A percentile compares a stretch with the other conserved stretches of the same genome.
phyloP scores from a whole-genome alignment of 2,797 vertebrate species.

The Anguilla anguilla region DNA sequence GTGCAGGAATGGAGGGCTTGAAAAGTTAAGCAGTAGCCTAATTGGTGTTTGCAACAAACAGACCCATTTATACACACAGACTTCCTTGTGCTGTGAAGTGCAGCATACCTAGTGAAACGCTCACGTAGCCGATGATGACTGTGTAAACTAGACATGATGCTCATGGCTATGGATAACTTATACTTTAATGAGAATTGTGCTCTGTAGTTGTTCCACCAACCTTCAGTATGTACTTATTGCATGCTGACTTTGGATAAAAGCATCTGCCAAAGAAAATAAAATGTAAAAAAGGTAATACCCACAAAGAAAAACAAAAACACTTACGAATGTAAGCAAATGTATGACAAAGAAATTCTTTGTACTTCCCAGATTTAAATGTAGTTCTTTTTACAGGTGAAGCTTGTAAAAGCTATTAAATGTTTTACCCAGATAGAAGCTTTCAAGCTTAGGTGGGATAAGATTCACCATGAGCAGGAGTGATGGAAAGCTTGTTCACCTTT shows the following conservation, averaged over 20 bases:
- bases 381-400: background rate
- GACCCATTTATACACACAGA: background rate
- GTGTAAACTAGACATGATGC: too few species aligned
- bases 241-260: too few species aligned
- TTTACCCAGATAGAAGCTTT: background rate
- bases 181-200: too few species aligned
- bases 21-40: background rate
- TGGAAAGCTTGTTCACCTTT: background rate
- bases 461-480: background rate
- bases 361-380: background rate
- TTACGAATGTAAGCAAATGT: background rate
- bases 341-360: background rate
- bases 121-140: too few species aligned
- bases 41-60: background rate
- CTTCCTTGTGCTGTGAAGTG: background rate
- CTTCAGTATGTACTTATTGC: too few species aligned
- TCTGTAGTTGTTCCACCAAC: too few species aligned
- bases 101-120: background rate
- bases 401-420: background rate
- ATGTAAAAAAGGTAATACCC: too few species aligned
- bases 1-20: background rate
- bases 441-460: background rate
- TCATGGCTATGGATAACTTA: too few species aligned
- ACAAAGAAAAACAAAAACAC: background rate
- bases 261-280: too few species aligned